Conservation (phyloP, 1,140 invertebrate species). For the Homalodisca vitripennis region DNA sequence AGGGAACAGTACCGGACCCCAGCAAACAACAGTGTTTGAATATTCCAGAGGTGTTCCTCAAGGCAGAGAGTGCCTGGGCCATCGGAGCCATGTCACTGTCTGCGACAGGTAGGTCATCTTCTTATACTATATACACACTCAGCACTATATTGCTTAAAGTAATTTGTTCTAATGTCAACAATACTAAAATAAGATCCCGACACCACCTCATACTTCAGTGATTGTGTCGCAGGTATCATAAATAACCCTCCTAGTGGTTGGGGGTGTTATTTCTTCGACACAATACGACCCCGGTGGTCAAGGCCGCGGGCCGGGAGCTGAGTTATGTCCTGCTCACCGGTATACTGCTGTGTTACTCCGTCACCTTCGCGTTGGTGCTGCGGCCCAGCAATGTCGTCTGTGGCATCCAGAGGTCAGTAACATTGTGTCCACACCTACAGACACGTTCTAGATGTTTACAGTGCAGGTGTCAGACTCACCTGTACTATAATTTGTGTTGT, state of each 20-base stretch:
- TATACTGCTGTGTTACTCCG: constrained; percentile 84
- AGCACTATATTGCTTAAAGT: no score
- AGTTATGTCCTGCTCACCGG: constrained; percentile 84
- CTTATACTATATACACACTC: no score
- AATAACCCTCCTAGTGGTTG: constrained; percentile 69
- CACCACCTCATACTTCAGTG: not conserved
- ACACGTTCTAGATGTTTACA: not conserved
- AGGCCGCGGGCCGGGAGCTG: constrained; percentile 85
- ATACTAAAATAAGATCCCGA: no score
- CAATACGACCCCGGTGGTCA: constrained; percentile 84
- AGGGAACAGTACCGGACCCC: constrained; percentile 75
- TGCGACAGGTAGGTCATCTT: constrained; percentile 72
- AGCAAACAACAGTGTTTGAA: constrained; percentile 70
- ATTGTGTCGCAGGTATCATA: constrained; percentile 62
- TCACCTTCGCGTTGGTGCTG: constrained; percentile 81
- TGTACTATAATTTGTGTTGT: not conserved
- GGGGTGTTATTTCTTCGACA: constrained; percentile 67
- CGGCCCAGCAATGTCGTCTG: constrained; percentile 74
- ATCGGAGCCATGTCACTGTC: constrained; percentile 57
- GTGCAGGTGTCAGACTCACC: not conserved
- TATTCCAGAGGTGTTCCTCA: constrained; percentile 83
- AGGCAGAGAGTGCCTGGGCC: constrained; percentile 79
- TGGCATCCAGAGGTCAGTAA: constrained; percentile 67
- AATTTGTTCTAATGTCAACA: no score
- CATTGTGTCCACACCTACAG: not conserved